Conservation (phyloP, 2,113 vertebrate genomes). For the Glaucidium brasilianum region DNA sequence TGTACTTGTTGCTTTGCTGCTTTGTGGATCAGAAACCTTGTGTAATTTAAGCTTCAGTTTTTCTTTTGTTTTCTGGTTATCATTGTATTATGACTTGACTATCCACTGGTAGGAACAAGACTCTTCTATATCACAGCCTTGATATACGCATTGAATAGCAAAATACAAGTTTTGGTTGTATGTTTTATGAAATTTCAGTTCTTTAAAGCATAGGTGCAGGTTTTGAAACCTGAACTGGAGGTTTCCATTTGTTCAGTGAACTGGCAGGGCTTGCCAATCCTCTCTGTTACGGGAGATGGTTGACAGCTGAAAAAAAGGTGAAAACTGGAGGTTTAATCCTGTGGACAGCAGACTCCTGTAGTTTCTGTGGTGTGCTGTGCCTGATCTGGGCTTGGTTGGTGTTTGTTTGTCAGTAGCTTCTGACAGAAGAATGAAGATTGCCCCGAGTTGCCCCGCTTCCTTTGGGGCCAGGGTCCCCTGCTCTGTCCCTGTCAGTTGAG, state of each 20-base stretch:
- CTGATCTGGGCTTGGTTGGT: neutral
- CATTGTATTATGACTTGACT: neutral
- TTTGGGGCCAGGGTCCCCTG: too few species aligned
- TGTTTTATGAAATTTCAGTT: neutral
- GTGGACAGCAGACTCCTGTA: neutral
- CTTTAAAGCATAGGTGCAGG: neutral
- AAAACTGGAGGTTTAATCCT: neutral
- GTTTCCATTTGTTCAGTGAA: neutral
- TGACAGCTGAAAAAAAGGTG: neutral
- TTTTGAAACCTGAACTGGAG: neutral
- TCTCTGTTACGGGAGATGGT: neutral
- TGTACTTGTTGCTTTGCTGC: neutral
- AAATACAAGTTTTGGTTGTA: neutral
- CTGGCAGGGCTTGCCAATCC: neutral
- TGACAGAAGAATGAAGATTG: neutral
- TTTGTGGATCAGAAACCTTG: neutral
- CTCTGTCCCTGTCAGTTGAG: accelerated
- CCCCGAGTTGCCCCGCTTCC: neutral
- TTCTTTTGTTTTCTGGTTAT: neutral
- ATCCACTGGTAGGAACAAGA: neutral
- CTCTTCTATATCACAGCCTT: neutral
- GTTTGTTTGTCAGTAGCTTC: neutral
- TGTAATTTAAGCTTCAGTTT: neutral
- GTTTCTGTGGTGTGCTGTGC: neutral
- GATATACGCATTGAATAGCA: neutral